phyloP scores from a whole-genome alignment of 2,113 vertebrate species.

The Toxotes jaculatrix region DNA sequence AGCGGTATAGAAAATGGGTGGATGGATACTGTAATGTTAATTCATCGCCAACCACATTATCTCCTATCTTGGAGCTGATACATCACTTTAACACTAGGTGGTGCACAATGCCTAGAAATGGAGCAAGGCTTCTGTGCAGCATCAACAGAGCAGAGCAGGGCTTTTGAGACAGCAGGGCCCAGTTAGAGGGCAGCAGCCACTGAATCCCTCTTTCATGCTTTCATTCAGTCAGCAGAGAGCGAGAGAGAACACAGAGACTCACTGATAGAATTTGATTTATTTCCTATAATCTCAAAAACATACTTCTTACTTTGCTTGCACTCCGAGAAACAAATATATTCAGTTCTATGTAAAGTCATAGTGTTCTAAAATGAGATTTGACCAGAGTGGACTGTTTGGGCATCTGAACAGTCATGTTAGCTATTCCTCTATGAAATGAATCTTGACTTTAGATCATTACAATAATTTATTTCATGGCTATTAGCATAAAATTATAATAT shows the following conservation, averaged over 20 bases:
- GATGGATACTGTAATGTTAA: neutral
- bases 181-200: neutral
- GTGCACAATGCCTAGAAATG: constrained; percentile 10
- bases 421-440: constrained; percentile 41
- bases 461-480: constrained; percentile 71
- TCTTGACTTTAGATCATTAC: constrained; percentile 48
- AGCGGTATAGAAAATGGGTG: too few species aligned
- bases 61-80: neutral
- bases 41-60: neutral
- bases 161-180: neutral
- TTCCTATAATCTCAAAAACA: constrained; percentile 90
- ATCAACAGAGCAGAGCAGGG: neutral
- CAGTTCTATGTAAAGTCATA: constrained; percentile 66
- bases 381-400: constrained; percentile 38
- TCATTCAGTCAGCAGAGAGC: neutral
- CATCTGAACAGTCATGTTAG: constrained; percentile 15
- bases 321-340: constrained; percentile 84
- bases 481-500: constrained; percentile 58
- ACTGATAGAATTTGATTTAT: constrained; percentile 89
- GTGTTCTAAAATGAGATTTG: constrained; percentile 51
- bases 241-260: constrained; percentile 48
- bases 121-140: neutral
- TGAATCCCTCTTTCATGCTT: neutral
- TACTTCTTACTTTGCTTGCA: constrained; percentile 86
- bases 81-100: constrained; percentile 47